Evolutionary conservation across 1,140 invertebrate species (phyloP), one percentile per base, ranked within the genome.

Genomic region (Trichoplusia ni): DNA sequence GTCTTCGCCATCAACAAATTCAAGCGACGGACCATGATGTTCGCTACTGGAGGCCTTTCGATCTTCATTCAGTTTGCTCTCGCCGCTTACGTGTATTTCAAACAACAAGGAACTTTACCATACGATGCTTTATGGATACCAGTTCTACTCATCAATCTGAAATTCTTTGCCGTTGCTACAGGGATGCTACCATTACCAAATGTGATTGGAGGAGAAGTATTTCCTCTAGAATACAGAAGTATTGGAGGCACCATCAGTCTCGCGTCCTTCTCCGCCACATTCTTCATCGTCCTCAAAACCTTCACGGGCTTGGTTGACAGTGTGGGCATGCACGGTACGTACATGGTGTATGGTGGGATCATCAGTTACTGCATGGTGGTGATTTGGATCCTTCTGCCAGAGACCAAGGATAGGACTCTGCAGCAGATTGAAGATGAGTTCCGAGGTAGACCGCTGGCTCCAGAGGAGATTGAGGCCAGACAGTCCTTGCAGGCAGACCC

Each of bases 121-220:
- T 83, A 72, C 42, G 79, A 84, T 21, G 71, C 75, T 29, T 63
- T 76, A 1, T 71, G 65, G 18, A 71, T 81, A 16, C 81, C 82
- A 33, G 64, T 79, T 4, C 29, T 70, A 5, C 60, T 84, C 11
- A 71, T 86, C 1, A 79, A 80, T 14, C 64, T 83, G 2, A 75
- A 83, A 14, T 78, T 86, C 67, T 75, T 79, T 7, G 69, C 79
- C n/a, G 71, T 86, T 9, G 76, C 79, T 1, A 82, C 77, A 7
- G 84, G 84, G 1, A 77, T 77, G 6, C 67, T 83, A 1, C 82
- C 82, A 3, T 27, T 86, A 1, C 84, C 84, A 13, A 73, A 77
- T 11, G 73, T 84, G 0, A 86, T 86, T 21, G 75, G 77, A 21
- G 84, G 82, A 8, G 84, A 86, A 67, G 49, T 86, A 6, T 86